Conservation (phyloP, 2,797 vertebrate species). For the Denticeps clupeoides region DNA sequence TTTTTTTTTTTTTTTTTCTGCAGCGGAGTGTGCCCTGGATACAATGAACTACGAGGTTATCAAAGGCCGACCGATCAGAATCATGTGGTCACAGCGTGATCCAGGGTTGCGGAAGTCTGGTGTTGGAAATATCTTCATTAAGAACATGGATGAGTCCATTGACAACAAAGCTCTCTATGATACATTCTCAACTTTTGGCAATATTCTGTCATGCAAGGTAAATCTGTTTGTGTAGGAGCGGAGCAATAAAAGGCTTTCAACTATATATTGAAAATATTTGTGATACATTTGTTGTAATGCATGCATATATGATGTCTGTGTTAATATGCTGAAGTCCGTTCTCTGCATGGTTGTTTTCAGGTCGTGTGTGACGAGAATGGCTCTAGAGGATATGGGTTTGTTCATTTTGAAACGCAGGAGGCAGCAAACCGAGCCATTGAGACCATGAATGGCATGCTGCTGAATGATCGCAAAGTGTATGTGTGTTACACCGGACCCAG, state of each 20-base stretch:
- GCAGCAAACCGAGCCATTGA: slow-evolving; percentile 82
- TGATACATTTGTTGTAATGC: background rate
- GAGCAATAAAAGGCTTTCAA: background rate
- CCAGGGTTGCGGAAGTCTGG: slow-evolving; percentile 90
- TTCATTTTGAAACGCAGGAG: slow-evolving; percentile 94
- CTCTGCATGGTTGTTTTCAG: slow-evolving; percentile 40
- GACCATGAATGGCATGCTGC: slow-evolving; percentile 95
- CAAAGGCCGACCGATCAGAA: slow-evolving; percentile 87
- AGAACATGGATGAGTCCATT: slow-evolving; percentile 95
- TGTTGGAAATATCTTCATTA: slow-evolving; percentile 94
- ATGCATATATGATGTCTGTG: background rate
- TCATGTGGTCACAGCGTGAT: slow-evolving; percentile 98
- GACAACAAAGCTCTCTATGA: slow-evolving; percentile 97
- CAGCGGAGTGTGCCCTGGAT: slow-evolving; percentile 91
- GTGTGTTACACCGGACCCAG: slow-evolving; percentile 30
- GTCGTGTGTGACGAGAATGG: slow-evolving; percentile 89
- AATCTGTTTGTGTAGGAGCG: background rate
- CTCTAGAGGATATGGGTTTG: slow-evolving; percentile 92
- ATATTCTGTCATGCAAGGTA: slow-evolving; percentile 97
- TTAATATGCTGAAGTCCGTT: background rate
- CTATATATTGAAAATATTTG: background rate
- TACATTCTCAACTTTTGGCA: slow-evolving; percentile 92
- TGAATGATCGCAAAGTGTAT: slow-evolving; percentile 97
- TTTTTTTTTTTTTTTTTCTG: no score
- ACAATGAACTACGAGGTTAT: slow-evolving; percentile 98